Evolutionary conservation across 2,113 vertebrate species (phyloP), one percentile per base, ranked within the genome.

Genomic region (Caloenas nicobarica): DNA sequence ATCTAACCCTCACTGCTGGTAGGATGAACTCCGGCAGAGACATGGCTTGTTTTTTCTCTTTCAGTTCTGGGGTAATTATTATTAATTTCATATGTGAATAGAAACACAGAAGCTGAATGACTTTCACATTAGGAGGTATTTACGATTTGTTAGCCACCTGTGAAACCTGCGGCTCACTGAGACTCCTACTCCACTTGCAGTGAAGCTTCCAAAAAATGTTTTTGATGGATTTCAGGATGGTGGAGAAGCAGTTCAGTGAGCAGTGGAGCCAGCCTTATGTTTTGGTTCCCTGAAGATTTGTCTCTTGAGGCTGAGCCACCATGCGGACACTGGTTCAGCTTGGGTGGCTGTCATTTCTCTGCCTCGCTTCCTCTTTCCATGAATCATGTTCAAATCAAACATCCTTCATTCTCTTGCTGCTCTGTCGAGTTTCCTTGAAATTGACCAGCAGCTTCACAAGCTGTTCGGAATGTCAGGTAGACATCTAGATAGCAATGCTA

Each of bases 241-340:
- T 3, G 2, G n/a, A 71, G 72, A 69, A 88, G 69, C 4, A 2
- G 76, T 60, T 83, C 72, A 78, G 38, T 78, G 88, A 83, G 64
- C 72, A 93, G 56, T 44, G 42, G 34, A 93, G 60, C 21, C 31
- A 68, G 33, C 40, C n/a, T 76, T 44, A 56, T 19, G 76, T 68
- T 92, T 65, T 86, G 51, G 38, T 94, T 88, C 80, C 60, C 26
- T 64, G 8, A 50, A 86, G 80, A 97, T 96, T 92, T 86, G 64
- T 71, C 48, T 83, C 42, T 88, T 68, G 34, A 81, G 9, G 42
- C 34, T 81, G 72, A 93, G 56, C 65, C 69, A 64, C 64, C 46
- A 38, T 33, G 72, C 2, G 0, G 50, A 68, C 53, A 7, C 28
- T 51, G 65, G 72, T 92, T 96, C 94, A 86, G 68, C 69, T 29